Percentiles rank a stretch among this genome's conserved stretches.
These are phyloP conservation scores for Tragelaphus buxtoni DNA, from an alignment of 2,113 vertebrate species.

Conservation along the genomic window DNA sequence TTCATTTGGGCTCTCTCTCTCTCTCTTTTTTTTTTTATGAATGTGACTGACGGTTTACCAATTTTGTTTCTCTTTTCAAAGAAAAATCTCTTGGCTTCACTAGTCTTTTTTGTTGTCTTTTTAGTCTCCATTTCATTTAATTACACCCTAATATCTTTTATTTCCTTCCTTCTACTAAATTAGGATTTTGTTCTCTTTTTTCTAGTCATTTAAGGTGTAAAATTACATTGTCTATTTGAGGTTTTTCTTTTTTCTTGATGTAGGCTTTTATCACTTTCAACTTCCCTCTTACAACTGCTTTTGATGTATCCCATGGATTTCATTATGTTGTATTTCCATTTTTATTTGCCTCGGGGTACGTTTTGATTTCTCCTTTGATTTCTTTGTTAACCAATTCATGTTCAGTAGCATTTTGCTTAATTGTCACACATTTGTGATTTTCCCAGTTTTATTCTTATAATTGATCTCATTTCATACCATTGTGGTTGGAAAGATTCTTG, in stretches of 20 bases:
- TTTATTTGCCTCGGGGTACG: background rate
- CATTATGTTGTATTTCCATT: background rate
- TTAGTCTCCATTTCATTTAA: background rate
- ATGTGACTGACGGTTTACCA: background rate
- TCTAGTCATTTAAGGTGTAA: background rate
- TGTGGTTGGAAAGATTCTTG: background rate
- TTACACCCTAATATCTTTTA: background rate
- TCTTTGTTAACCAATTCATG: background rate
- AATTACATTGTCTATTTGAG: background rate
- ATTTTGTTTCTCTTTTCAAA: background rate
- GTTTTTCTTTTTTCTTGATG: background rate
- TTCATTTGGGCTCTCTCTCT: background rate
- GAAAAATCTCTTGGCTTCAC: background rate
- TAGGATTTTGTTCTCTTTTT: background rate
- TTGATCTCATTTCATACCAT: background rate
- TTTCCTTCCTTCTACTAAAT: background rate
- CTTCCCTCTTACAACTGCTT: background rate
- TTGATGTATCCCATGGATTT: background rate
- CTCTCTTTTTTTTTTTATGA: background rate
- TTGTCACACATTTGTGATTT: background rate
- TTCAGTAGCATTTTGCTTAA: background rate
- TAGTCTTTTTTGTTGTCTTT: background rate
- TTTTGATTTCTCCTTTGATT: background rate
- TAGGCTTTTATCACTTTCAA: background rate
- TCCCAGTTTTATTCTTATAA: background rate